Percentiles rank a stretch among this genome's conserved stretches.
Evolutionary conservation across 2,797 vertebrate species (phyloP).

Genomic region (Cichlasoma orientale): DNA sequence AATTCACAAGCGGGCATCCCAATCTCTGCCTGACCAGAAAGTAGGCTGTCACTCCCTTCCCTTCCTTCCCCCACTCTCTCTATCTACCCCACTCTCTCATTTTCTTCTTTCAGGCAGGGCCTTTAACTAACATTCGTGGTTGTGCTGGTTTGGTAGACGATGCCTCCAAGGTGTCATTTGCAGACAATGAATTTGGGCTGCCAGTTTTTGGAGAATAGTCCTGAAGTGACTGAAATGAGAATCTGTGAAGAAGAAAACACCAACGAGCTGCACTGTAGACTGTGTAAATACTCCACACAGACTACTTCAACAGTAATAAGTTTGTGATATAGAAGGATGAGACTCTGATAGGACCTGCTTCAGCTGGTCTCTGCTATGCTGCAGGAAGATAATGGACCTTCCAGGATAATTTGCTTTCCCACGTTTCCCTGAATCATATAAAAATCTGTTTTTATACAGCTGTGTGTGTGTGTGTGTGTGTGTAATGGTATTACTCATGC

Average conservation of each 20-base stretch:
- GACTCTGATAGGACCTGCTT: conserved; percentile 9
- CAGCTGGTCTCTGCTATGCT: conserved; percentile 5
- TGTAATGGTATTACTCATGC: background rate
- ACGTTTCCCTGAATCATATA: background rate
- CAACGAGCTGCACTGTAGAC: conserved; percentile 18
- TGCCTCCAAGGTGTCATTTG: conserved; percentile 63
- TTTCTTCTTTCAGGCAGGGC: conserved; percentile 36
- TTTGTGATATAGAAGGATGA: conserved; percentile 5
- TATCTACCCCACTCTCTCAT: conserved; percentile 36
- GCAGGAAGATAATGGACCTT: background rate
- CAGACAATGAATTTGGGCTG: conserved; percentile 66
- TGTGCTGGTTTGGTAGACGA: conserved; percentile 12
- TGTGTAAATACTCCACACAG: conserved; percentile 5
- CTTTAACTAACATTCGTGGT: conserved; percentile 56
- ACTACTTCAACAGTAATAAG: conserved; percentile 3
- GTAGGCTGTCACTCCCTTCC: conserved; percentile 22
- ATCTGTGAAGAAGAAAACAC: conserved; percentile 36
- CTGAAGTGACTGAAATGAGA: conserved; percentile 43
- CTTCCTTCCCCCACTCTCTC: conserved; percentile 11
- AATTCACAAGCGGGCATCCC: conserved; percentile 73
- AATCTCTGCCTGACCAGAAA: conserved; percentile 71
- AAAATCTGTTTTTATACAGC: background rate
- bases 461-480: background rate
- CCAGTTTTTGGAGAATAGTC: conserved; percentile 36
- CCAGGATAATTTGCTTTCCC: background rate